A percentile compares a stretch with the other conserved stretches of the same genome.
These are phyloP conservation scores for Chaitophorus viminalis DNA, from an alignment of 2,888 invertebrate genomes.

Conservation along the genomic window DNA sequence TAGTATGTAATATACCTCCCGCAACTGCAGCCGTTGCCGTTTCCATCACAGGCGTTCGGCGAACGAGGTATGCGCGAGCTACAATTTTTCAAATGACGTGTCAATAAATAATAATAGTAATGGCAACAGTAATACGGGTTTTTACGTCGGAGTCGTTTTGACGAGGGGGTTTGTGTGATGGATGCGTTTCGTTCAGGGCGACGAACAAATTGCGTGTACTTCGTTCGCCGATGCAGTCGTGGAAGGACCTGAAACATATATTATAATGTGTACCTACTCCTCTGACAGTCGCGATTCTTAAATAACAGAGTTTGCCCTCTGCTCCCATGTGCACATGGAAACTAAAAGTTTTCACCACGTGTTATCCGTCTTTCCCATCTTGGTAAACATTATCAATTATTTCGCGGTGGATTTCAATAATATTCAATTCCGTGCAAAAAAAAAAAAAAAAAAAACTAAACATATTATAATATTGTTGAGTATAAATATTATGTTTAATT, in stretches of 20 bases:
- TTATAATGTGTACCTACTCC: neutral
- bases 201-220: neutral
- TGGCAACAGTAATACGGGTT: neutral
- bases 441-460: too few relatives aligned
- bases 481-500: neutral
- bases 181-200: neutral
- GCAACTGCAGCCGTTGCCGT: too few relatives aligned
- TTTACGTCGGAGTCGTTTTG: neutral
- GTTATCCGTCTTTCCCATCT: neutral
- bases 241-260: too few relatives aligned
- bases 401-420: too few relatives aligned
- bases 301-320: too few relatives aligned
- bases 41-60: neutral
- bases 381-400: neutral
- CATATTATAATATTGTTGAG: too few relatives aligned
- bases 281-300: too few relatives aligned
- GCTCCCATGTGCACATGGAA: too few relatives aligned
- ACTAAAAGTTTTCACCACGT: too few relatives aligned
- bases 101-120: constrained; percentile 8
- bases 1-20: too few relatives aligned
- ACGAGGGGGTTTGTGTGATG: neutral
- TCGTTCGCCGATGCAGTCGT: too few relatives aligned
- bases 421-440: too few relatives aligned
- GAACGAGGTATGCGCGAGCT: neutral
- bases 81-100: neutral